Evolutionary conservation across 2,797 vertebrate genomes (phyloP).

Genomic region (Coilia nasus): DNA sequence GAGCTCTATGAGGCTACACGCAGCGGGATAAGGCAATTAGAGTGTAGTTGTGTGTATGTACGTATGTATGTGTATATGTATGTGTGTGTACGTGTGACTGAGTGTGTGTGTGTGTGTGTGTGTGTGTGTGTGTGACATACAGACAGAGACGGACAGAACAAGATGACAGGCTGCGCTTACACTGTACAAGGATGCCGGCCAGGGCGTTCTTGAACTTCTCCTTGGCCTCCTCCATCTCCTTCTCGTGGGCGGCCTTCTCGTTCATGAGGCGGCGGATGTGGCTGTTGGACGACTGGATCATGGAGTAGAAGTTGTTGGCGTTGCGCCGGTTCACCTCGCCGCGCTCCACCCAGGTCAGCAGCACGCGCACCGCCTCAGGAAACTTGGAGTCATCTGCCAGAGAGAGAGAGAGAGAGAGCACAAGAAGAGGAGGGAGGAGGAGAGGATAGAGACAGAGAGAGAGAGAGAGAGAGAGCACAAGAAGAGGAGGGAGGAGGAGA

Average conservation of each 20-base stretch:
- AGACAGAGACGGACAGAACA: neutral
- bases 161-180: constrained; percentile 77
- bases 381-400: constrained; percentile 86
- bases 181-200: constrained; percentile 88
- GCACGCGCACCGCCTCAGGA: constrained; percentile 86
- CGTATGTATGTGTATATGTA: constrained; percentile 32
- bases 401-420: constrained; percentile 26
- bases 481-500: neutral
- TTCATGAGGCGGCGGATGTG: constrained; percentile 88
- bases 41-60: neutral
- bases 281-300: constrained; percentile 96
- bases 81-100: constrained; percentile 38
- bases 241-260: constrained; percentile 90
- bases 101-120: constrained; percentile 39
- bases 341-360: constrained; percentile 93
- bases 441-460: neutral
- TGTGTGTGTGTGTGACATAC: constrained; percentile 10
- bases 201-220: constrained; percentile 95
- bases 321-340: constrained; percentile 94
- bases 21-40: neutral
- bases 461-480: neutral
- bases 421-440: neutral
- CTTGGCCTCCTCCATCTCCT: constrained; percentile 95
- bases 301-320: constrained; percentile 97
- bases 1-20: neutral